These are phyloP conservation scores for Tupaia chinensis DNA, from an alignment of 2,113 vertebrate genomes.

Conservation along the genomic window DNA sequence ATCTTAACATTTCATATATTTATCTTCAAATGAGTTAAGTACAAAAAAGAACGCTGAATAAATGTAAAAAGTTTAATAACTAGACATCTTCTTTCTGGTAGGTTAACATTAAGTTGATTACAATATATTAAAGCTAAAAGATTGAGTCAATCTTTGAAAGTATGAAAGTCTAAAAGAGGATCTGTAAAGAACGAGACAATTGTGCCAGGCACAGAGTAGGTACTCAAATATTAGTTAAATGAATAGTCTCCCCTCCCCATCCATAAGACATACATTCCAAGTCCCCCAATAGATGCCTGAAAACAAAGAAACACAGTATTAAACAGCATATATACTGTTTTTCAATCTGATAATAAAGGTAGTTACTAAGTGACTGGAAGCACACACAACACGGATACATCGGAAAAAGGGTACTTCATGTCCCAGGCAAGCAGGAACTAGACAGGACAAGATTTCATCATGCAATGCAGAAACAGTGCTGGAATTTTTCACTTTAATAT, in stretches of 20 bases:
- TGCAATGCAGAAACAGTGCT: too few species aligned
- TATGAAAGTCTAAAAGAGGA: not conserved
- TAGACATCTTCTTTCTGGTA: slow-evolving; percentile 23
- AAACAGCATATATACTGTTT: too few species aligned
- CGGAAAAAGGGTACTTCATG: too few species aligned
- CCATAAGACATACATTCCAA: too few species aligned
- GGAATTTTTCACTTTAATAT: too few species aligned
- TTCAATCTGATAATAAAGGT: too few species aligned
- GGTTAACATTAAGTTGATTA: slow-evolving; percentile 51
- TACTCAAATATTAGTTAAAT: slow-evolving; percentile 12
- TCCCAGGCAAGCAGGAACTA: too few species aligned
- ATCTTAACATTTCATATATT: slow-evolving; percentile 67
- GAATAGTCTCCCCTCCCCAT: not conserved
- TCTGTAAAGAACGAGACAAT: not conserved
- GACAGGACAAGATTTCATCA: too few species aligned
- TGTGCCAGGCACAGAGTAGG: not conserved
- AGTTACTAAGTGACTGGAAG: too few species aligned
- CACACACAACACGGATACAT: too few species aligned
- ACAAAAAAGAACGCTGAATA: slow-evolving; percentile 19
- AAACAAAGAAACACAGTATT: too few species aligned
- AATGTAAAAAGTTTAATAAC: slow-evolving; percentile 69
- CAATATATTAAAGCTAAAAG: slow-evolving; percentile 44
- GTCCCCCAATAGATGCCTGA: too few species aligned
- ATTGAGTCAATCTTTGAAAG: slow-evolving; percentile 19
- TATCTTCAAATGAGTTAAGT: slow-evolving; percentile 59